Evolutionary conservation across 2,113 vertebrate species (phyloP), one percentile per base, ranked within the genome.

Genomic region (Setophaga coronata): DNA sequence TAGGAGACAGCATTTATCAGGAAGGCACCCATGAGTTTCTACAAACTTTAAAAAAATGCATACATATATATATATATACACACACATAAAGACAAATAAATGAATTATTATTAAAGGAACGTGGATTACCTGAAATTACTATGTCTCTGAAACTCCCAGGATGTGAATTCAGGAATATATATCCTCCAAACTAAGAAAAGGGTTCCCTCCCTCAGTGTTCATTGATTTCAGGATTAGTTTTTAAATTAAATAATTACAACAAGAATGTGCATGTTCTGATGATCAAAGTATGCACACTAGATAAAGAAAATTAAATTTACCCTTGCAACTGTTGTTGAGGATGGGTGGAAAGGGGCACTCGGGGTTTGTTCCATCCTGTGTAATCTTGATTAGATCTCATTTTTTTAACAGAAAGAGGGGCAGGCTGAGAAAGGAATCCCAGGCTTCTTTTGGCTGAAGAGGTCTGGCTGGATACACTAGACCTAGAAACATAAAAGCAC

Each of bases 311-410:
- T 34, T 28, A 56, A 71, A 67, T 97, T 96, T 97, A 99, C 99
- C 99, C 99, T 96, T 99, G 99, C 57, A 99, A 93, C 7, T 99
- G 99, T 18, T 99, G 98, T 76, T 99, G 99, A 56, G 98, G 97
- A 74, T 99, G 99, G 61, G 98, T 97, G 42, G 99, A 97, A 82
- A 98, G 96, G 19, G 99, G 98, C 4, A 98, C 97, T 87, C 99
- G 98, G 70, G 98, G 98, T 95, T 99, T 99, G 97, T 99, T 99
- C 99, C 99, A 99, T 78, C 99, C 99, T 33, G 98, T 97, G 16
- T 99, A 99, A 97, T 99, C 99, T 93, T 99, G 97, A 93, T 98
- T 99, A 53, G 98, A 98, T 18, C 99, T 98, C 57, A 99, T 98
- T 97, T 99, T 99, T 97, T 99, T 99, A 93, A 99, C 97, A 88